Base-by-base conservation (phyloP, 2,888 invertebrate genomes). In the Ashinkailepas kermadecensis region DNA sequence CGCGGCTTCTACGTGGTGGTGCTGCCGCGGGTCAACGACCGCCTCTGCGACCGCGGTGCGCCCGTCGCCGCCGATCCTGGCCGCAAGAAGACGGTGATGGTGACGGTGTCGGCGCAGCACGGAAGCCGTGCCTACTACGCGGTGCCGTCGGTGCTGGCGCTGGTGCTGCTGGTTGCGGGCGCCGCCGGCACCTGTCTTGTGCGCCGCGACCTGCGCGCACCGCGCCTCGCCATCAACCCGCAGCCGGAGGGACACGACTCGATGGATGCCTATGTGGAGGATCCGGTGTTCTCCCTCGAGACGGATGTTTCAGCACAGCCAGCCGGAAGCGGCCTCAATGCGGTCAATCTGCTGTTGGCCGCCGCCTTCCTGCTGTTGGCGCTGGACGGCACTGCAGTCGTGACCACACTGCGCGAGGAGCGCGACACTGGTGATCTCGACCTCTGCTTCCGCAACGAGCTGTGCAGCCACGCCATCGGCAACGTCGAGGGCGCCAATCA, bases 391-490 rank as follows among this genome's bases (percentile, higher is more conserved):
- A 94, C 85, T 93, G 94, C 86, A 92, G 91, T 80, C 95, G 95
- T 56, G 91, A 95, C 83, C 97, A 97, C 88, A 96, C 96, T 0
- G 97, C 97, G 97, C 97, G 97, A 87, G 95, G 96, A 87, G 94
- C 95, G 56, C 94, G 94, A 0, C 91, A 87, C 84, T 86, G 87
- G 84, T 82, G 80, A 81, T 25, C 59, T 25, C 3, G 57, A 74
- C 57, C 13, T 74, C 59, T 64, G 65, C 78, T 56, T 80, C 64
- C 56, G 74, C 56, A 65, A 67, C n/a, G 15, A 54, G 56, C 56
- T 81, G 18, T 62, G 70, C 56, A 13, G 23, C 59, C 58, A 59
- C 57, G 21, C 78, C 56, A 25, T 25, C 23, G 62, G 57, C 18
- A 11, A 21, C 57, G 21, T 81, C 65, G 80, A 56, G 39, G 81